Conservation (phyloP, 2,797 vertebrate genomes). For the Kryptopterus vitreolus region DNA sequence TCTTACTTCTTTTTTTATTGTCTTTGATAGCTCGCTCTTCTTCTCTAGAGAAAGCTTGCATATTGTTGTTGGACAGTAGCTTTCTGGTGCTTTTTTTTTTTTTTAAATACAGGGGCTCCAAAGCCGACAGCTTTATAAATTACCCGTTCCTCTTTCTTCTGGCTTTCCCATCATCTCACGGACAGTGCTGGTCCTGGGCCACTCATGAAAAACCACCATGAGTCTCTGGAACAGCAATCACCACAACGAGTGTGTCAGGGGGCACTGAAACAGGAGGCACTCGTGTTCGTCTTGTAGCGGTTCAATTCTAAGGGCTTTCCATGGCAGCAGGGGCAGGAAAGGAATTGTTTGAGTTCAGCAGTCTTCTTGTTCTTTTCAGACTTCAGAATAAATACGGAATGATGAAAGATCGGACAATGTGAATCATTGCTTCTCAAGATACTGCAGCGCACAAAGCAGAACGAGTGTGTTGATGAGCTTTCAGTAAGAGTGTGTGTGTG, state of each 20-base stretch:
- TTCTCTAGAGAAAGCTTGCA: slow-evolving; percentile 33
- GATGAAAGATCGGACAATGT: slow-evolving; percentile 16
- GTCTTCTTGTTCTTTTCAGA: background rate
- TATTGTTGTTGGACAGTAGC: slow-evolving; percentile 42
- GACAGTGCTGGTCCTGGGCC: slow-evolving; percentile 25
- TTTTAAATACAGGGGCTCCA: background rate
- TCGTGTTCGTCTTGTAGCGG: slow-evolving; percentile 11
- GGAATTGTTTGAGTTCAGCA: background rate
- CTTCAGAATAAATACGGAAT: slow-evolving; percentile 19
- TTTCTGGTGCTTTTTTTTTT: slow-evolving; percentile 21
- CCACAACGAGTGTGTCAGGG: background rate
- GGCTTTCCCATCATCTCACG: slow-evolving; percentile 33
- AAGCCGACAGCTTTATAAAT: slow-evolving; percentile 50
- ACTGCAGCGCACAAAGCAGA: background rate
- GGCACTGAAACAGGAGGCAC: slow-evolving; percentile 17
- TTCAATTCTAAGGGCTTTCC: slow-evolving; percentile 13
- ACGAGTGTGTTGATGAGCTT: slow-evolving; percentile 17
- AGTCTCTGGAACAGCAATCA: slow-evolving; percentile 32
- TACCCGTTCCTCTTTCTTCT: slow-evolving; percentile 35
- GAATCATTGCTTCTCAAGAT: slow-evolving; percentile 14
- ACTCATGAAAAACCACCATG: slow-evolving; percentile 28
- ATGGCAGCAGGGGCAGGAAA: background rate
- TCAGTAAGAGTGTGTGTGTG: slow-evolving; percentile 23
- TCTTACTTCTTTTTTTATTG: slow-evolving; percentile 25
- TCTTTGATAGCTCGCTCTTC: background rate